A percentile compares a stretch with the other conserved stretches of the same genome.
These are phyloP conservation scores for Cryptoprocta ferox DNA, from an alignment of 2,797 vertebrate species.

Conservation along the genomic window DNA sequence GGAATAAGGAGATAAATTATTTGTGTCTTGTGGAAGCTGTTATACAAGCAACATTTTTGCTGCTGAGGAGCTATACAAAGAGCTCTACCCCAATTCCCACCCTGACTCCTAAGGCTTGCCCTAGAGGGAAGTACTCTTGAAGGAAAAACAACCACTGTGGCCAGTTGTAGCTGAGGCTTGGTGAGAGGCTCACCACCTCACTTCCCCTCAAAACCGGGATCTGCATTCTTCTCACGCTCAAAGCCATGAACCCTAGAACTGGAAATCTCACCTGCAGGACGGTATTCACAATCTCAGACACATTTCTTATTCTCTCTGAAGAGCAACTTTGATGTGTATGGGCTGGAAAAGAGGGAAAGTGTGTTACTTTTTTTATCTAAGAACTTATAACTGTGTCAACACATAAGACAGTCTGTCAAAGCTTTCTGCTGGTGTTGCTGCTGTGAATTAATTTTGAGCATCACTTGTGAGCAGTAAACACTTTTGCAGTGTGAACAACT, in stretches of 20 bases:
- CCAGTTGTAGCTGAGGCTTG: neutral
- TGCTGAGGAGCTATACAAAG: neutral
- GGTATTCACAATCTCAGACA: constrained; percentile 39
- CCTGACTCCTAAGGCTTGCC: neutral
- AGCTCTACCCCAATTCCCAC: neutral
- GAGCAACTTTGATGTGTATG: constrained; percentile 79
- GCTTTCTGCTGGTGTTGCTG: constrained; percentile 85
- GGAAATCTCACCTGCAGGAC: constrained; percentile 7
- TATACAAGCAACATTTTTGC: neutral
- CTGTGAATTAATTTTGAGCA: constrained; percentile 88
- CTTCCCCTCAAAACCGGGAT: neutral
- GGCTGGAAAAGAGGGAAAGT: constrained; percentile 87
- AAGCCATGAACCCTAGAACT: neutral
- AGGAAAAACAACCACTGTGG: neutral
- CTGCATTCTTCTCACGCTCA: neutral
- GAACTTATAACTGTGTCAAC: constrained; percentile 88
- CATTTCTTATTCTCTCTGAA: neutral
- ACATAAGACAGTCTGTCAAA: constrained; percentile 89
- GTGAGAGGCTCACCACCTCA: neutral
- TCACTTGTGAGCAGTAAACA: constrained; percentile 88
- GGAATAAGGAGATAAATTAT: neutral
- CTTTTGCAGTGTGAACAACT: constrained; percentile 87
- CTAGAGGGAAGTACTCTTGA: neutral
- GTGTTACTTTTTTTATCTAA: constrained; percentile 88
- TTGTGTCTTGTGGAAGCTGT: neutral